These are phyloP conservation scores for Hermatobates lingyangjiaoensis DNA, from an alignment of 1,140 invertebrate genomes.

Conservation along the genomic window DNA sequence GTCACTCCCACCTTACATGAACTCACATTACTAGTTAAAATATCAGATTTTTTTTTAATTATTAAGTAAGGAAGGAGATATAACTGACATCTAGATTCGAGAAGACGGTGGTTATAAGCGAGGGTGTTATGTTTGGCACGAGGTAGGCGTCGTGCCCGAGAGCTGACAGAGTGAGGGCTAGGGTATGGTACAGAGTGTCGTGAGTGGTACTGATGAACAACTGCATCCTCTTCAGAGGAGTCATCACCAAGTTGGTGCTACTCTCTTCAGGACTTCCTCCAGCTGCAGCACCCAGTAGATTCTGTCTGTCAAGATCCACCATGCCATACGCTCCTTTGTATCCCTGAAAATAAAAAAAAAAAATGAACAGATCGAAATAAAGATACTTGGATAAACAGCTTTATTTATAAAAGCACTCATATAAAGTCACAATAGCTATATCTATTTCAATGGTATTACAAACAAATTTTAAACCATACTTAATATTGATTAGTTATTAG, in stretches of 20 bases:
- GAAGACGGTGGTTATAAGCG: slow-evolving; percentile 41
- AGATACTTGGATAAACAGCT: too few species aligned
- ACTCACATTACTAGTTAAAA: too few species aligned
- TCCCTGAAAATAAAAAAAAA: slow-evolving; percentile 23
- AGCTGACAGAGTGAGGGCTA: slow-evolving; percentile 55
- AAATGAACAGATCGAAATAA: too few species aligned
- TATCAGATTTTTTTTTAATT: too few species aligned
- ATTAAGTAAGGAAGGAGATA: not conserved
- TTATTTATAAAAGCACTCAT: too few species aligned
- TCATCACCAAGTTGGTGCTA: slow-evolving; percentile 19
- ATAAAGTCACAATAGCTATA: too few species aligned
- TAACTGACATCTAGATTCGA: slow-evolving; percentile 38
- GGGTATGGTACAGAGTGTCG: slow-evolving; percentile 55
- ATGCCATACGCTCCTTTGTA: slow-evolving; percentile 48
- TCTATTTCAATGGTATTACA: too few species aligned
- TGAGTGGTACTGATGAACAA: slow-evolving; percentile 47
- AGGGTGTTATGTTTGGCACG: slow-evolving; percentile 38
- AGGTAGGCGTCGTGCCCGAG: slow-evolving; percentile 67
- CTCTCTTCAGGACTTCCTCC: slow-evolving; percentile 13
- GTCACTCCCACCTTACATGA: too few species aligned
- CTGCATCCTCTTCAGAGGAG: slow-evolving; percentile 27
- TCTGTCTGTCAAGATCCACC: slow-evolving; percentile 46
- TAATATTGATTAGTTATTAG: too few species aligned
- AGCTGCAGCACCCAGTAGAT: slow-evolving; percentile 34
- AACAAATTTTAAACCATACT: too few species aligned